phyloP scores from a whole-genome alignment of 2,113 vertebrate genomes.

The Aegotheles bennettii region DNA sequence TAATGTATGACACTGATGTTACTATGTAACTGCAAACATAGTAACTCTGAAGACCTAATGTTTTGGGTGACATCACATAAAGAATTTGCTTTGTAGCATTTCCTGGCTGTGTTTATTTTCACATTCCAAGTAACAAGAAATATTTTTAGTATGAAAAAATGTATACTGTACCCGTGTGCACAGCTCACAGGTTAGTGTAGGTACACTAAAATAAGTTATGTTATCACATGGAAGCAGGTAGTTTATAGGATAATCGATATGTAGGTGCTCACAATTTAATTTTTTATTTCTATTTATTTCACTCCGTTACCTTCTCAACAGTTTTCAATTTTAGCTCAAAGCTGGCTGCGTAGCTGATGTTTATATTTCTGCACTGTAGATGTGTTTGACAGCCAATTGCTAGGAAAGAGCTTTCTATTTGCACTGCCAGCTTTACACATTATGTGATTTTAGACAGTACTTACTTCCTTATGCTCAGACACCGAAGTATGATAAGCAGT shows the following conservation, averaged over 20 bases:
- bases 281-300: not conserved
- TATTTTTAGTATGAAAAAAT: not conserved
- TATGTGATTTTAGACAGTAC: slow-evolving; percentile 14
- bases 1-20: not conserved
- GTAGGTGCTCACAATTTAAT: not conserved
- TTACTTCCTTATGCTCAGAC: slow-evolving; percentile 23
- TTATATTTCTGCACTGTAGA: slow-evolving; percentile 46
- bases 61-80: not conserved
- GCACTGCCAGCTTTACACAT: slow-evolving; percentile 37
- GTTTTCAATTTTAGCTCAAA: slow-evolving; percentile 19
- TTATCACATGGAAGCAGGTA: not conserved
- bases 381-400: slow-evolving; percentile 51
- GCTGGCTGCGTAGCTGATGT: slow-evolving; percentile 37
- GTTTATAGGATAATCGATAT: not conserved
- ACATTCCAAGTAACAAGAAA: not conserved
- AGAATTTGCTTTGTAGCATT: not conserved
- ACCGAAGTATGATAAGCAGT: not conserved
- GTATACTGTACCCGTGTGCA: not conserved
- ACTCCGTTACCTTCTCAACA: slow-evolving; percentile 8
- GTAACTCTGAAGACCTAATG: not conserved
- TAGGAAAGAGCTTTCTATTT: slow-evolving; percentile 41
- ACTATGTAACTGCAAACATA: not conserved
- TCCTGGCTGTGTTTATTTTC: not conserved
- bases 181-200: not conserved
- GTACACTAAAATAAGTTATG: not conserved